phyloP scores from a whole-genome alignment of 2,113 vertebrate genomes.

The Hystrix cristata region DNA sequence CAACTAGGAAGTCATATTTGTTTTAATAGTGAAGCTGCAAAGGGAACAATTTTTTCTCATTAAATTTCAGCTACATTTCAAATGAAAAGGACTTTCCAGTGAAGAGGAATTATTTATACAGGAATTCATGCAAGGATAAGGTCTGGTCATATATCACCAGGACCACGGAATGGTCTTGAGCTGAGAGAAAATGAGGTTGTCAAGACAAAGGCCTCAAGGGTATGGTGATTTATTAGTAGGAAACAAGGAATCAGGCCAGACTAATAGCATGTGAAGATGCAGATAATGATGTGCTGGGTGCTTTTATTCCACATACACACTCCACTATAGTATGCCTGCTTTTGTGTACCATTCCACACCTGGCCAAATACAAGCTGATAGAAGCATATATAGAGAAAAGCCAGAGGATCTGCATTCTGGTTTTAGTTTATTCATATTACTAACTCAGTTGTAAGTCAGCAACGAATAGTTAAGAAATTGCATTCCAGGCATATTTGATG shows the following conservation, averaged over 20 bases:
- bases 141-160: constrained; percentile 29
- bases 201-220: constrained; percentile 45
- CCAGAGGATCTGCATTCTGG: background rate
- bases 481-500: background rate
- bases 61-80: constrained; percentile 58
- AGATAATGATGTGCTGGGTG: background rate
- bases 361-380: background rate
- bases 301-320: background rate
- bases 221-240: constrained; percentile 61
- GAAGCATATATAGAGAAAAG: background rate
- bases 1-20: constrained; percentile 53
- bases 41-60: constrained; percentile 40
- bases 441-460: background rate
- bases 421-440: background rate
- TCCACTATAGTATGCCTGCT: background rate
- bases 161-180: background rate
- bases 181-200: constrained; percentile 72
- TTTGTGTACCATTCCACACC: background rate
- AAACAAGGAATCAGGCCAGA: background rate
- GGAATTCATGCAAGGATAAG: background rate
- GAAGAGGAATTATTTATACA: constrained; percentile 52
- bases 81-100: constrained; percentile 38
- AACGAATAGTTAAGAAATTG: background rate
- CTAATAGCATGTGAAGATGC: background rate
- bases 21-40: constrained; percentile 8